A percentile compares a stretch with the other conserved stretches of the same genome.
These are phyloP conservation scores for Enhydra lutris DNA, from an alignment of 2,113 vertebrate species.

Conservation along the genomic window DNA sequence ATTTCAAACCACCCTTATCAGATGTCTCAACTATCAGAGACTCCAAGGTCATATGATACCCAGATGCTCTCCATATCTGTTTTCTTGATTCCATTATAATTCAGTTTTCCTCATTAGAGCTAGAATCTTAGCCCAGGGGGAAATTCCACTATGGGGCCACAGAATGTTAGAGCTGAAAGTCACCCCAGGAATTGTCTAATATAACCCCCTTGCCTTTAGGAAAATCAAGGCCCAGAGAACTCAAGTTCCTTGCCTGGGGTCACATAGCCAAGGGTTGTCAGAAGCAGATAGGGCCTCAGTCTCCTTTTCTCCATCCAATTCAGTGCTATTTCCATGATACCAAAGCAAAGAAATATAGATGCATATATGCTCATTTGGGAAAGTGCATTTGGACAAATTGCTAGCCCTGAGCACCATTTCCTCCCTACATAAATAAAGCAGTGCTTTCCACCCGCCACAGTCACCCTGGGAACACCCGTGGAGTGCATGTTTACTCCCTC, in stretches of 20 bases:
- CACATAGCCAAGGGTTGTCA: not conserved
- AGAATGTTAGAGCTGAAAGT: not conserved
- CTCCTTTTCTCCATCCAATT: not conserved
- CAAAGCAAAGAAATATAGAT: not conserved
- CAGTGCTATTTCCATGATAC: not conserved
- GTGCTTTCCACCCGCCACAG: not conserved
- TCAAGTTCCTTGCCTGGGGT: not conserved
- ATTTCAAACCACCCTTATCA: slow-evolving; percentile 37
- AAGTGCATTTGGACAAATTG: not conserved
- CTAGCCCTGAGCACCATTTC: slow-evolving; percentile 3
- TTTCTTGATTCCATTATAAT: not conserved
- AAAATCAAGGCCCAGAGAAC: slow-evolving; percentile 10
- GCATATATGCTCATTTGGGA: not conserved
- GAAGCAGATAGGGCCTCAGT: not conserved
- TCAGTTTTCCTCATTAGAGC: not conserved
- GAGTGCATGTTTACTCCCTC: not conserved
- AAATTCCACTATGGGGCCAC: not conserved
- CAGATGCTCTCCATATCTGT: not conserved
- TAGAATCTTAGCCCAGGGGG: not conserved
- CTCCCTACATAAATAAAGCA: slow-evolving; percentile 29
- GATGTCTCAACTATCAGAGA: slow-evolving; percentile 47
- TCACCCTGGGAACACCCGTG: not conserved
- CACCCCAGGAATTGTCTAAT: not conserved
- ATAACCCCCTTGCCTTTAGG: not conserved
- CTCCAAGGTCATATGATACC: not conserved